These are phyloP conservation scores for Myotis daubentonii DNA, from an alignment of 2,797 vertebrate genomes.

Conservation along the genomic window DNA sequence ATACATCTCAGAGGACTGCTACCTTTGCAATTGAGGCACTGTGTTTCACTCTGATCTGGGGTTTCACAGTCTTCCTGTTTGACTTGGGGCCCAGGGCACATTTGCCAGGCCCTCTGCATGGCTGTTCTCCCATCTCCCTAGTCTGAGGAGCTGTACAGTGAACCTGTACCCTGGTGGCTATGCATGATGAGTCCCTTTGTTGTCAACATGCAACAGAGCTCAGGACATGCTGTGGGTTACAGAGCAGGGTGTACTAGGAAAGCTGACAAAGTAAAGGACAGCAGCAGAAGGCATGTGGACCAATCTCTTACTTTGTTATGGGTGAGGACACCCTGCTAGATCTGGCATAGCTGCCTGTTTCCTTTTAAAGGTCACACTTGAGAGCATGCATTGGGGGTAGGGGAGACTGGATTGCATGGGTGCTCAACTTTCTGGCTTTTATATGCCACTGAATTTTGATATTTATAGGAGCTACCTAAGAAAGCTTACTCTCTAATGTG, in stretches of 20 bases:
- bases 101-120: neutral
- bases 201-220: neutral
- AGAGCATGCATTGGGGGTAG: neutral
- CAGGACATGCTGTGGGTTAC: neutral
- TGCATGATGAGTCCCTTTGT: neutral
- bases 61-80: neutral
- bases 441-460: neutral
- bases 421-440: slow-evolving; percentile 2
- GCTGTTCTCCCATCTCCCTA: neutral
- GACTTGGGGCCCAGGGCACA: neutral
- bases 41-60: neutral
- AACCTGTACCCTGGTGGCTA: neutral
- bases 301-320: neutral
- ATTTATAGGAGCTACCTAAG: neutral
- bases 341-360: neutral
- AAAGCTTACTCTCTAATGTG: neutral
- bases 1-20: neutral
- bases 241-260: neutral
- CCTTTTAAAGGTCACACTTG: neutral
- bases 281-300: neutral
- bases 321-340: neutral
- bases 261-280: neutral
- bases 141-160: neutral
- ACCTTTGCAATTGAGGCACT: neutral
- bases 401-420: neutral